These are phyloP conservation scores for Augochlorella aurata DNA, from an alignment of 2,888 invertebrate species.

Conservation along the genomic window DNA sequence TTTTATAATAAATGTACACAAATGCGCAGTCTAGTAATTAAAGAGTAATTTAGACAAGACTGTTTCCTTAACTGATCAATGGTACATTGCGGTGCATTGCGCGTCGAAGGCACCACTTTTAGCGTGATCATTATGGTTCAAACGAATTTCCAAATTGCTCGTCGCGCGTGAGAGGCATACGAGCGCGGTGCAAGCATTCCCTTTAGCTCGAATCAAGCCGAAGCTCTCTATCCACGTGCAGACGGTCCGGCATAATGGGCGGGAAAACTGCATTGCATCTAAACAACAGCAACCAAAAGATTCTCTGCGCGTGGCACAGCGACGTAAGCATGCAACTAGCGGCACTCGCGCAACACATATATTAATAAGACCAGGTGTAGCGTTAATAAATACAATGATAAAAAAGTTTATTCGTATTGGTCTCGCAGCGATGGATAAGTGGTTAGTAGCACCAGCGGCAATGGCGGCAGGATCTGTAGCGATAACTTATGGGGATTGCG, in stretches of 20 bases:
- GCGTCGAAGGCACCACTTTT: no score
- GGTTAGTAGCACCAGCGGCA: conserved; percentile 55
- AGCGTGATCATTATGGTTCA: not conserved
- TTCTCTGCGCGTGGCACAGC: conserved; percentile 35
- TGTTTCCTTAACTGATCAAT: no score
- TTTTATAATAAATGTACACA: no score
- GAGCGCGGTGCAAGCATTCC: not conserved
- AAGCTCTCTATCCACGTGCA: conserved; percentile 41
- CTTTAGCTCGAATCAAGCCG: not conserved
- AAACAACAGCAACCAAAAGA: conserved; percentile 27
- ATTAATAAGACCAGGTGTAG: conserved; percentile 35
- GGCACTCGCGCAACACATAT: conserved; percentile 21
- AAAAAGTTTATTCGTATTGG: conserved; percentile 18
- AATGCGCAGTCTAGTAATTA: no score
- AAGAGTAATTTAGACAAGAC: no score
- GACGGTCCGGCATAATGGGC: conserved; percentile 24
- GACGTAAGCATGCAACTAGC: conserved; percentile 54
- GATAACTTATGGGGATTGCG: conserved; percentile 36
- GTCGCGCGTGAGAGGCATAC: no score
- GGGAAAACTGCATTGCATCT: conserved; percentile 13
- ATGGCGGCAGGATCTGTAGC: conserved; percentile 53
- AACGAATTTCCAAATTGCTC: no score
- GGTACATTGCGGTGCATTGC: no score
- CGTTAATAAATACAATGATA: conserved; percentile 44
- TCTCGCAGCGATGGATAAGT: conserved; percentile 32